A percentile compares a stretch with the other conserved stretches of the same genome.
These are phyloP conservation scores for Spisula solida DNA, from an alignment of 2,888 invertebrate genomes.

Conservation along the genomic window DNA sequence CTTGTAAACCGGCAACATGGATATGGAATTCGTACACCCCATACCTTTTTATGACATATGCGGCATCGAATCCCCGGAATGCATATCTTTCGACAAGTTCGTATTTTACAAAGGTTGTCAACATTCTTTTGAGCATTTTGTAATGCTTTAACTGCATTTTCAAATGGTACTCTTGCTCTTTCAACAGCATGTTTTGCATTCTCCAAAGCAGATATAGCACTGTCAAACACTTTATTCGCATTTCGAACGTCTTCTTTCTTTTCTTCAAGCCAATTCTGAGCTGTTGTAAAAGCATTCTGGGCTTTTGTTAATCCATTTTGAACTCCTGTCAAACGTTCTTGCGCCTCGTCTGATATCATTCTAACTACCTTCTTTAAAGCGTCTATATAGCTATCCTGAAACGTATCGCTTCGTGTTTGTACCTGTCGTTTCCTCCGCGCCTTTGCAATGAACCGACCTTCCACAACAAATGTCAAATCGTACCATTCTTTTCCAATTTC, in stretches of 20 bases:
- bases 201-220: slow-evolving; percentile 59
- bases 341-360: slow-evolving; percentile 56
- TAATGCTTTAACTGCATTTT: slow-evolving; percentile 58
- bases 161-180: slow-evolving; percentile 64
- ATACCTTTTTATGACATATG: slow-evolving; percentile 54
- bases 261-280: slow-evolving; percentile 66
- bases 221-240: slow-evolving; percentile 67
- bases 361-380: slow-evolving; percentile 48
- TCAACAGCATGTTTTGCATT: slow-evolving; percentile 61
- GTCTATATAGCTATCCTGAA: slow-evolving; percentile 66
- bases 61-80: slow-evolving; percentile 68
- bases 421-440: slow-evolving; percentile 45
- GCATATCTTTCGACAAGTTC: slow-evolving; percentile 60
- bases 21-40: slow-evolving; percentile 55
- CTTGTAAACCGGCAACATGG: slow-evolving; percentile 63
- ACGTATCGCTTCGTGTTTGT: slow-evolving; percentile 53
- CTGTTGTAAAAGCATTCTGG: slow-evolving; percentile 49
- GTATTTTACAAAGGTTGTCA: slow-evolving; percentile 71
- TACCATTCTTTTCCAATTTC: slow-evolving; percentile 60
- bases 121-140: slow-evolving; percentile 65
- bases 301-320: slow-evolving; percentile 53
- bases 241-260: slow-evolving; percentile 57
- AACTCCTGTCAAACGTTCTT: slow-evolving; percentile 58
- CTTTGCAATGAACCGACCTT: slow-evolving; percentile 61
- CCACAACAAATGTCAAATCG: slow-evolving; percentile 49